Base-by-base conservation (phyloP, 2,797 vertebrate species). In the Pogoniulus pusillus region DNA sequence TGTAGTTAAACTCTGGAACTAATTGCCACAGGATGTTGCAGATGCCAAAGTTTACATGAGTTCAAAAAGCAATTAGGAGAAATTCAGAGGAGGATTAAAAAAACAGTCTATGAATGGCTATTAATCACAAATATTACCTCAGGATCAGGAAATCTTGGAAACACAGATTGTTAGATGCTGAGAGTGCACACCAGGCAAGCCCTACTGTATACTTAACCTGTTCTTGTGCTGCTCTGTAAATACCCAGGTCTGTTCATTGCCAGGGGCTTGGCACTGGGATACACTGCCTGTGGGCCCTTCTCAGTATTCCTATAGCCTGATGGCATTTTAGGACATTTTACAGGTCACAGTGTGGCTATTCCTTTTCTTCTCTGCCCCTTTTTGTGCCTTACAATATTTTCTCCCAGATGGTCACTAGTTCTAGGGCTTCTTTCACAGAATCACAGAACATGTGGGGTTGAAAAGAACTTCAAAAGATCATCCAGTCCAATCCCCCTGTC, bases 11-110 rank as follows among this genome's bases (percentile, higher is more conserved):
- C 86, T 72, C 91, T 94, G 90, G 91, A 96, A 95, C 94, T 95
- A 95, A 94, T 94, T 94, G 94, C 88, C 72, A 94, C 94, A 96
- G 94, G 91, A 95, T 93, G 94, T 69, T 90, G 84, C 79, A 93
- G 88, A 93, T 93, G 94, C 91, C 93, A 90, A 87, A 93, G 90
- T 94, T 95, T 93, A 94, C 84, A 85, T 34, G 84, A 94, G 84
- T 95, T 95, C 84, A 90, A 91, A 94, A 96, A 94, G 88, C 86
- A 96, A 89, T 93, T 93, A 91, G 29, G 93, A 49, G 81, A 91
- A 93, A 93, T 72, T 87, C 93, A 91, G 72, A 77, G 74, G 58
- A 84, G 17, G 3, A 22, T 74, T 91, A 82, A 66, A 70, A 41
- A 32, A 3, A 5, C 30, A 13, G 11, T 10, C 37, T 34, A 74